Conservation (phyloP, 2,797 vertebrate species). For the Clarias platycephalus region DNA sequence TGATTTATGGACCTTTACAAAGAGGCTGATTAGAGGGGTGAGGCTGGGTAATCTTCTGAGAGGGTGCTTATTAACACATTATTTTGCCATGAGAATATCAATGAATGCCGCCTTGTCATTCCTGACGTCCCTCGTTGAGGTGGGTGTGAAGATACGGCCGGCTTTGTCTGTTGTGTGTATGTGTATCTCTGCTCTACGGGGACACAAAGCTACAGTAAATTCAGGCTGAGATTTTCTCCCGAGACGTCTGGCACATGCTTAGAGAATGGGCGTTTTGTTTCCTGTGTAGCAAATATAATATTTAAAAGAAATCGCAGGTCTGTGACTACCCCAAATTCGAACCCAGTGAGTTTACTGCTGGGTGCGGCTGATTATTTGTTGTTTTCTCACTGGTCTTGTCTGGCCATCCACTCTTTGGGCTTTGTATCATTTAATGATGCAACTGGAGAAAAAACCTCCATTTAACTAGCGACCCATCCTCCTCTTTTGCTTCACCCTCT, state of each 20-base stretch:
- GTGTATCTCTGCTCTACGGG: conserved; percentile 7
- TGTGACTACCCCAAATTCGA: background rate
- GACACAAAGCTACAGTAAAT: conserved; percentile 21
- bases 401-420: conserved; percentile 44
- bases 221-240: conserved; percentile 23
- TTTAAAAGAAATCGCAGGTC: background rate
- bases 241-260: conserved; percentile 15
- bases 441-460: conserved; percentile 44
- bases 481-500: background rate
- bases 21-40: conserved; percentile 62
- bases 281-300: background rate
- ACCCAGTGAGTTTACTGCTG: background rate
- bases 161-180: conserved; percentile 37
- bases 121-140: conserved; percentile 45
- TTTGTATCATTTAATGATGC: conserved; percentile 62
- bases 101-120: conserved; percentile 56
- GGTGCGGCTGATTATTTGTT: conserved; percentile 16
- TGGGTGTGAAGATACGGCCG: conserved; percentile 42
- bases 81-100: conserved; percentile 61
- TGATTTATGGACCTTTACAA: conserved; percentile 65
- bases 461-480: background rate
- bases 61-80: conserved; percentile 65
- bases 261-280: background rate
- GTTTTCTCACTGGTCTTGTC: conserved; percentile 7
- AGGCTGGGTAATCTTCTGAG: conserved; percentile 62